These are phyloP conservation scores for Vulpes lagopus DNA, from an alignment of 2,113 vertebrate genomes.

Conservation along the genomic window DNA sequence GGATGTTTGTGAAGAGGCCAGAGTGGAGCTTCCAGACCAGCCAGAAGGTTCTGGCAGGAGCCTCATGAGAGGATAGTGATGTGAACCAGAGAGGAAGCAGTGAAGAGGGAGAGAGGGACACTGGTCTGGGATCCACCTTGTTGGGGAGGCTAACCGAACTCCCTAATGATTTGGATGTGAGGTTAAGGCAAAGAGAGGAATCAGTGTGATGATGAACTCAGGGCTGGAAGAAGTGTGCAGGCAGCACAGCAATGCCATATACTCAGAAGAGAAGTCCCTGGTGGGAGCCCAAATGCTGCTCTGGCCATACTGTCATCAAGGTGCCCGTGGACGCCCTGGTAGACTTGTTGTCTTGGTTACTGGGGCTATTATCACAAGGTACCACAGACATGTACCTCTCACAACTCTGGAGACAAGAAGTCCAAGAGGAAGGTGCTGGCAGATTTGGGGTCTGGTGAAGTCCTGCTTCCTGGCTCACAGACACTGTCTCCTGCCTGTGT, in stretches of 20 bases:
- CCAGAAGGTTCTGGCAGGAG: neutral
- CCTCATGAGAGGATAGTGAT: too few species aligned
- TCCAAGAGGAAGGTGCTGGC: neutral
- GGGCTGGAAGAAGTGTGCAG: too few species aligned
- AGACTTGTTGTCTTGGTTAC: accelerated
- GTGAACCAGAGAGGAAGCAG: accelerated
- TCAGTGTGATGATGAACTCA: accelerated
- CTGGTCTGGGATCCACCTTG: neutral
- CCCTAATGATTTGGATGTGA: accelerated
- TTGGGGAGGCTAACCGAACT: neutral
- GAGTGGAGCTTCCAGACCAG: accelerated
- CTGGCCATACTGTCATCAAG: accelerated
- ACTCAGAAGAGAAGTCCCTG: neutral
- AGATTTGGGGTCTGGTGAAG: neutral
- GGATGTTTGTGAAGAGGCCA: neutral
- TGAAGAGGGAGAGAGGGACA: neutral
- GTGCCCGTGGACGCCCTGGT: neutral
- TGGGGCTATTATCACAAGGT: neutral
- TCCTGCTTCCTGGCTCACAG: neutral
- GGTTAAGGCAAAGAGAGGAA: neutral
- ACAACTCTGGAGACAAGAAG: neutral
- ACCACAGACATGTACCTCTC: accelerated
- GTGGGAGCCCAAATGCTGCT: accelerated
- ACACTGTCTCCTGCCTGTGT: neutral
- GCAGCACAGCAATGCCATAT: accelerated